Conservation (phyloP, 1,140 invertebrate species). For the Rhagoletis pomonella region DNA sequence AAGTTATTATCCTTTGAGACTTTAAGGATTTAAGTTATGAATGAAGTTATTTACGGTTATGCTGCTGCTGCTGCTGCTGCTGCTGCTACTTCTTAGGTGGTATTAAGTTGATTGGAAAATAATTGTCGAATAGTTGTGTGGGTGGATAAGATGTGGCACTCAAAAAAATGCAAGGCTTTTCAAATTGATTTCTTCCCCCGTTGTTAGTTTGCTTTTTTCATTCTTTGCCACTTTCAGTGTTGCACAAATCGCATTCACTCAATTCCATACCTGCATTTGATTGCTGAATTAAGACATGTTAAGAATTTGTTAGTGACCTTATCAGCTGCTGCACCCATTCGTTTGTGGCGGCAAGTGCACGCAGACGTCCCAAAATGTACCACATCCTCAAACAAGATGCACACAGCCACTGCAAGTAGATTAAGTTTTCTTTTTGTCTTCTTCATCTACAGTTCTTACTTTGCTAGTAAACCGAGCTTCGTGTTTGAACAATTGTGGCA, state of each 20-base stretch:
- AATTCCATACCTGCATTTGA: constrained; percentile 6
- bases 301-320: constrained; percentile 51
- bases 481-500: too few relatives aligned
- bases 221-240: neutral
- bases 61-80: neutral
- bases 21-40: neutral
- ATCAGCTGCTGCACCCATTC: constrained; percentile 18
- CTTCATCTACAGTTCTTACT: too few relatives aligned
- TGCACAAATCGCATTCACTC: neutral
- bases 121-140: constrained; percentile 23
- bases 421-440: neutral
- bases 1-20: constrained; percentile 52
- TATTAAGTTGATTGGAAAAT: constrained; percentile 47
- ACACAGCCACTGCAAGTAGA: neutral
- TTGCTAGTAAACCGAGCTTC: too few relatives aligned
- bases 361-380: neutral
- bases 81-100: neutral
- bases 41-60: constrained; percentile 39
- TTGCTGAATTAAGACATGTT: constrained; percentile 47
- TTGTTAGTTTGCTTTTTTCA: neutral
- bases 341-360: constrained; percentile 21
- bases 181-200: neutral
- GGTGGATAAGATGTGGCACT: neutral
- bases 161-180: neutral
- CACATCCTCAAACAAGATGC: constrained; percentile 10